A percentile compares a stretch with the other conserved stretches of the same genome.
Evolutionary conservation across 2,888 invertebrate genomes (phyloP).

Genomic region (Amorpha juglandis): DNA sequence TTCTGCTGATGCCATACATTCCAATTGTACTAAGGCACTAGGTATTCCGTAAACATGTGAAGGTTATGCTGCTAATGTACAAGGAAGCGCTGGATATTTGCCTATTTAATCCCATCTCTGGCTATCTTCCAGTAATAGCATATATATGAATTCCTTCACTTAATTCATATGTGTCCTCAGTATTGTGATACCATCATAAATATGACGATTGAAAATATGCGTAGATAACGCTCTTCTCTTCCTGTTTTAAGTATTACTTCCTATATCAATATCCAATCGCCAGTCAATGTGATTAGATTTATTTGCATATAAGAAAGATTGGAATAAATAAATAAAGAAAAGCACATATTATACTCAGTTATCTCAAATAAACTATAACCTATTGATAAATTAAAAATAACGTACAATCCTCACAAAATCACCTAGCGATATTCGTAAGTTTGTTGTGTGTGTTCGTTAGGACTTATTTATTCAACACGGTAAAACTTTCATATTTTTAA

Average conservation of each 20-base stretch:
- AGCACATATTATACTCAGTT: too few species aligned
- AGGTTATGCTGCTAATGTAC: conserved; percentile 66
- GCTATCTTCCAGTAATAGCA: conserved; percentile 61
- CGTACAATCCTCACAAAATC: too few species aligned
- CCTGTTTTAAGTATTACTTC: conserved; percentile 29
- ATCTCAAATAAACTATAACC: too few species aligned
- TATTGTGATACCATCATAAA: conserved; percentile 23
- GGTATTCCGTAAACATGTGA: conserved; percentile 56
- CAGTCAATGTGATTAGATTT: background rate
- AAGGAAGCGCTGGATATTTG: conserved; percentile 74
- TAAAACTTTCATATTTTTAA: too few species aligned
- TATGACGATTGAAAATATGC: conserved; percentile 11
- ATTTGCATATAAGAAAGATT: too few species aligned
- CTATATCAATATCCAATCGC: background rate
- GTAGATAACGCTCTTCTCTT: conserved; percentile 25
- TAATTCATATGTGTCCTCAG: conserved; percentile 27
- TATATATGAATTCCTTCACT: conserved; percentile 38
- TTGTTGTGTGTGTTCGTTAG: too few species aligned
- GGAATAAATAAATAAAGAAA: too few species aligned
- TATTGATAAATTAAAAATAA: too few species aligned
- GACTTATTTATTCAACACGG: too few species aligned
- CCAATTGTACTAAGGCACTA: conserved; percentile 55
- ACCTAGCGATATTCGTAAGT: too few species aligned
- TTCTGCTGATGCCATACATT: conserved; percentile 38
- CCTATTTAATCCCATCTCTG: conserved; percentile 62